These are phyloP conservation scores for Grantiella picta DNA, from an alignment of 2,113 vertebrate species.

Conservation along the genomic window DNA sequence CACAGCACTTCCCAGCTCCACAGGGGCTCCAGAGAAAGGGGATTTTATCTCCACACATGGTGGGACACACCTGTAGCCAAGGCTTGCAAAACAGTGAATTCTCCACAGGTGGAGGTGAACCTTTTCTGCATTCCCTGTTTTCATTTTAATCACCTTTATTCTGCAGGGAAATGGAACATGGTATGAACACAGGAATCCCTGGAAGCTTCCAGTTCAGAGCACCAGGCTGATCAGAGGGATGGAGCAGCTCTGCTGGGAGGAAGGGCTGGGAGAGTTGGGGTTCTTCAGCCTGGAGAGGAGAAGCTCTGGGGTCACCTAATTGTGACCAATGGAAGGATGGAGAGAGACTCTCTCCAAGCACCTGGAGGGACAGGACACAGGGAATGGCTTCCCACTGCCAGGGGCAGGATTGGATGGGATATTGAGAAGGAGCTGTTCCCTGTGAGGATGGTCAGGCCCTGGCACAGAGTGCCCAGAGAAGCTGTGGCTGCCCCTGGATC, in stretches of 20 bases:
- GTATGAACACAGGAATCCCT: background rate
- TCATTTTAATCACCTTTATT: background rate
- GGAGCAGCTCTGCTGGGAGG: background rate
- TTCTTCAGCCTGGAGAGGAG: background rate
- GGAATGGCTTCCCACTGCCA: background rate
- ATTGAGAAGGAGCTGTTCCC: background rate
- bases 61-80: background rate
- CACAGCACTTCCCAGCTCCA: background rate
- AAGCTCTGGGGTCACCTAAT: too few relatives aligned
- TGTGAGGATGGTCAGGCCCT: rapidly evolving
- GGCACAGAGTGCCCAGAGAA: background rate
- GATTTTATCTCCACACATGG: background rate
- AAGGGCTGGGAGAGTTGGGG: background rate
- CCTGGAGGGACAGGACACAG: too few relatives aligned
- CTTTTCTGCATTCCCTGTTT: background rate
- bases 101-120: too few relatives aligned
- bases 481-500: background rate
- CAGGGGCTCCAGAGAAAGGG: background rate
- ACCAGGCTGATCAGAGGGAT: background rate
- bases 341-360: too few relatives aligned
- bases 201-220: background rate
- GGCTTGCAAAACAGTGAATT: background rate
- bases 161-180: background rate
- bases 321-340: too few relatives aligned
- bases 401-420: background rate